Conservation (phyloP, 2,113 vertebrate genomes). For the Pachyramphus minor region DNA sequence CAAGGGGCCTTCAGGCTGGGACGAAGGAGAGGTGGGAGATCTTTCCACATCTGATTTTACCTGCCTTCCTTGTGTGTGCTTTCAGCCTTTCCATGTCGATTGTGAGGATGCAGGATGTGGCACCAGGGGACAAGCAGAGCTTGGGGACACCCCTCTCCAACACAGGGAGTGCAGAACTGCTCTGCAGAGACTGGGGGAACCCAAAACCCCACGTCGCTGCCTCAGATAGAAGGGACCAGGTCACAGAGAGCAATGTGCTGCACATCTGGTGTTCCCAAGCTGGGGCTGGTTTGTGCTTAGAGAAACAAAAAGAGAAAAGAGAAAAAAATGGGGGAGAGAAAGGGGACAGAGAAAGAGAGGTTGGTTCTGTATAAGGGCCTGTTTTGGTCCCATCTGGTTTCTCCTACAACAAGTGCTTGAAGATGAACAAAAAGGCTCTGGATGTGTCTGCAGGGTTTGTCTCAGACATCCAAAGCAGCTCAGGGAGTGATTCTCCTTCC, state of each 20-base stretch:
- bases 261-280: background rate
- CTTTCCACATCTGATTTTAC: background rate
- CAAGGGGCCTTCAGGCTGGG: background rate
- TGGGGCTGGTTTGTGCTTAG: background rate
- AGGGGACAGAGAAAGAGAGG: too few species aligned
- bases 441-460: background rate
- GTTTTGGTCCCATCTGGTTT: background rate
- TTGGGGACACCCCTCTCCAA: too few species aligned
- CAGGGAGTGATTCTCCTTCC: background rate
- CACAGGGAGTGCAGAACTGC: background rate
- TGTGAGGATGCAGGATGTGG: background rate
- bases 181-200: background rate
- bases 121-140: background rate
- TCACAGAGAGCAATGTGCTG: background rate
- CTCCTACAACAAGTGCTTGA: background rate
- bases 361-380: background rate
- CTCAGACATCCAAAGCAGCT: background rate
- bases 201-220: background rate
- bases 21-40: background rate
- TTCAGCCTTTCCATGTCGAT: background rate
- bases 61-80: background rate
- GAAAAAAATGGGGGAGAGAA: too few species aligned
- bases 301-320: too few species aligned
- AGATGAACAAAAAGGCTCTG: background rate
- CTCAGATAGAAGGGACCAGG: background rate